Conservation (phyloP, 2,113 vertebrate species). For the Bubo scandiacus region DNA sequence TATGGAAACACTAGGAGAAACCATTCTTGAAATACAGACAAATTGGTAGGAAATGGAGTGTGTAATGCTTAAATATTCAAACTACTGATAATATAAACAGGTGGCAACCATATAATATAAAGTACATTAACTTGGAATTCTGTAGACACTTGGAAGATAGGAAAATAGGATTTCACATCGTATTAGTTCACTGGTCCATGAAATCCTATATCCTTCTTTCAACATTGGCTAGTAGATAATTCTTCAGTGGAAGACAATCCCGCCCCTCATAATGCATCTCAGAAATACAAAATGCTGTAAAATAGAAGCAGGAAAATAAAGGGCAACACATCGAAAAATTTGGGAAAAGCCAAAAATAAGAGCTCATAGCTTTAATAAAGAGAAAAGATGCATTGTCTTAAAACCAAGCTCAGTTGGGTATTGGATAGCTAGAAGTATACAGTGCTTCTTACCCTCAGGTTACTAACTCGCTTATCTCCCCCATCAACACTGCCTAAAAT, state of each 20-base stretch:
- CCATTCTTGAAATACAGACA: not conserved
- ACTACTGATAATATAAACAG: slow-evolving; percentile 52
- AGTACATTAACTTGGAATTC: slow-evolving; percentile 60
- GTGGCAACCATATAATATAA: slow-evolving; percentile 40
- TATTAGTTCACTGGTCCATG: slow-evolving; percentile 44
- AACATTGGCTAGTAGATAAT: slow-evolving; percentile 28
- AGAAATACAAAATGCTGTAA: not conserved
- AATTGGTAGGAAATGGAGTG: slow-evolving; percentile 42
- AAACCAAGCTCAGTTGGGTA: not conserved
- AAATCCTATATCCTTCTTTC: slow-evolving; percentile 46
- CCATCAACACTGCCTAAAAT: not conserved
- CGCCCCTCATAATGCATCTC: not conserved
- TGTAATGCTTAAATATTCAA: slow-evolving; percentile 52
- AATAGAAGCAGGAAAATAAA: not conserved
- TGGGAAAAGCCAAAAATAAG: not conserved
- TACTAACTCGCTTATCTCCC: not conserved
- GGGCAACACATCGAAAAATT: not conserved
- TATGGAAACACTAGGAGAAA: not conserved
- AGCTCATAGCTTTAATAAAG: not conserved
- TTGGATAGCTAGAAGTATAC: not conserved
- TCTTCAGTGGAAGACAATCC: slow-evolving; percentile 6
- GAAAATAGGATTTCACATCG: slow-evolving; percentile 53
- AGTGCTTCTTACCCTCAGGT: not conserved
- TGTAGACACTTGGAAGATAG: slow-evolving; percentile 40
- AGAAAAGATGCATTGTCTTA: not conserved